Evolutionary conservation across 2,888 invertebrate species (phyloP), one percentile per base, ranked within the genome.

Genomic region (Sinotaia quadrata): DNA sequence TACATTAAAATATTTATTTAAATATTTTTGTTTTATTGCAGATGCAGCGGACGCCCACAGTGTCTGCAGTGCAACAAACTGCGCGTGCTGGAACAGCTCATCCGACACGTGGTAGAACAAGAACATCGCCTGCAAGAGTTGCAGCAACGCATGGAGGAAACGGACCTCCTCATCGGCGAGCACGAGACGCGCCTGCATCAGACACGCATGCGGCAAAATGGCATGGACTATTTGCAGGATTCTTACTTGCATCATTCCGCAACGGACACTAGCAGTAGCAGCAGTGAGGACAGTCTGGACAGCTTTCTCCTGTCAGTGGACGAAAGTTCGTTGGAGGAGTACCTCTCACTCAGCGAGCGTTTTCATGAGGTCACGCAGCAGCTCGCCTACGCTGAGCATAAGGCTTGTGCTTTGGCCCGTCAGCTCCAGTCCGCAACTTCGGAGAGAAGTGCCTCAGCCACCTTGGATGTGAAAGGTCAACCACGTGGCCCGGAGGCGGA

Each of bases 111-210:
- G 68, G 86, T 91, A 57, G 90, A 90, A 1, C 92, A 92, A 85
- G 91, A 91, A 34, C 91, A 91, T 83, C 91, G 91, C 49, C 91
- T 92, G 67, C 90, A 89, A 75, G 84, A 87, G 15, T 87, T 90
- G 73, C 76, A 87, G 66, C 81, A 84, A 29, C 84, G 92, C 79
- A 83, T 90, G 10, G 86, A 88, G 36, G 92, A 93, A 82, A 92
- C 93, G 85, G 94, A 95, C 85, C 92, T 92, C 81, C 91, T 94
- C 81, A 95, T 95, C 79, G 93, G 93, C 74, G 91, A 91, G 81
- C 91, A 78, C 68, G 84, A 85, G 73, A 77, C 78, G 24, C 77
- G 67, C 36, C 65, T 68, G 49, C 81, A 79, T 54, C 57, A 72
- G 21, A 67, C 73, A 21, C 62, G 81, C 33, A 74, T 81, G 65